Evolutionary conservation across 2,888 invertebrate species (phyloP), one percentile per base, ranked within the genome.

Genomic region (Drosophila borealis): DNA sequence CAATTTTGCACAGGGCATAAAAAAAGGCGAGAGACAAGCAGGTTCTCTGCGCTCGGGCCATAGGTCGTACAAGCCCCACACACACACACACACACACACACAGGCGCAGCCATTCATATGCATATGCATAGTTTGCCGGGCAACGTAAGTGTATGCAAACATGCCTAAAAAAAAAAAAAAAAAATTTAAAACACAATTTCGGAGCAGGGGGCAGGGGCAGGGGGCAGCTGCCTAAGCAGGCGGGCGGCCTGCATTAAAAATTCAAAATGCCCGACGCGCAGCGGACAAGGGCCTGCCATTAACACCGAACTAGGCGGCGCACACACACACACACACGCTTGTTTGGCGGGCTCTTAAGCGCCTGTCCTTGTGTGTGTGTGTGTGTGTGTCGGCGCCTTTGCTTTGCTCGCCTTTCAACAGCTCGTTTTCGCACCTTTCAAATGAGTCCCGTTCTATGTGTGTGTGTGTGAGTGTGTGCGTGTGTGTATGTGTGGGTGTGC

Each of bases 191-290:
- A 48, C 53, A 53, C 48, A 78, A 78, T 75, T 65, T 61, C 74
- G 80, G 83, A 72, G 57, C 74, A 74, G 48, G 42, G 36, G 42
- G 29, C 2, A 42, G 46, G 17, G 17, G 57, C 74, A 74, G 48
- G 42, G 36, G 42, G 29, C 2, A 42, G 46, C 41, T 59, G 48
- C 61, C 74, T 78, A 76, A 76, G 78, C 79, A 78, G 76, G 74
- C 59, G 73, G 62, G 80, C 55, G 65, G 73, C 67, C 61, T 70
- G 74, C 81, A 85, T 89, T 89, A 85, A 85, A 85, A 89, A 85
- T 89, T 87, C 85, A 89, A 87, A 85, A 83, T 88, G 81, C 87
- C 87, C 75, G 89, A 74, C 78, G 88, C 72, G 80, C 80, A 54
- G 62, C 80, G 70, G 70, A 81, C 75, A 75, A 62, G 72, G 60